A percentile compares a stretch with the other conserved stretches of the same genome.
phyloP scores from a whole-genome alignment of 2,888 invertebrate genomes.

The Encarsia formosa region DNA sequence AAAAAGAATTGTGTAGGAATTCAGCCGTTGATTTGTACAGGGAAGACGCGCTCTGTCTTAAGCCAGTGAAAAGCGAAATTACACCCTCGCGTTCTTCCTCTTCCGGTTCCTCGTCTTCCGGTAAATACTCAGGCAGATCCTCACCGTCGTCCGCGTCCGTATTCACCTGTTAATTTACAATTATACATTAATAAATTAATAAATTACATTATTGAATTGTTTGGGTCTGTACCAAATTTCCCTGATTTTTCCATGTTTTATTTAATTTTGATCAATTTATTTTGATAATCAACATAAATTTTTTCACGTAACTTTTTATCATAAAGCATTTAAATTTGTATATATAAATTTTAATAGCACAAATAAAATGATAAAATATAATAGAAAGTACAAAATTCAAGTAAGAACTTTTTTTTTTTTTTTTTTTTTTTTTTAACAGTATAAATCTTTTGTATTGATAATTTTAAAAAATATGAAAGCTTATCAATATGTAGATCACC shows the following conservation, averaged over 20 bases:
- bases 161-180: conserved; percentile 41
- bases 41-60: conserved; percentile 48
- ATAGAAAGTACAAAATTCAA: not conserved
- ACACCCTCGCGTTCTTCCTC: conserved; percentile 46
- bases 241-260: no score
- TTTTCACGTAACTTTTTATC: no score
- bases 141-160: conserved; percentile 39
- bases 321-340: no score
- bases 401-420: not conserved
- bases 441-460: not conserved
- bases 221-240: no score
- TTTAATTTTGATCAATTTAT: no score
- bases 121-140: conserved; percentile 48
- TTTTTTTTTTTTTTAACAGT: no score
- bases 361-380: not conserved
- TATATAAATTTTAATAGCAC: no score
- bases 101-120: conserved; percentile 44
- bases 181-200: conserved; percentile 9
- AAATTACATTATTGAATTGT: not conserved
- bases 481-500: not conserved
- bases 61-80: conserved; percentile 48
- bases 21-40: conserved; percentile 48
- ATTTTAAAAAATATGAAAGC: no score
- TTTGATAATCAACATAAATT: no score
- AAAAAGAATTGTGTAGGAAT: conserved; percentile 48